A percentile compares a stretch with the other conserved stretches of the same genome.
These are phyloP conservation scores for Misgurnus anguillicaudatus DNA, from an alignment of 2,113 vertebrate species.

Conservation along the genomic window DNA sequence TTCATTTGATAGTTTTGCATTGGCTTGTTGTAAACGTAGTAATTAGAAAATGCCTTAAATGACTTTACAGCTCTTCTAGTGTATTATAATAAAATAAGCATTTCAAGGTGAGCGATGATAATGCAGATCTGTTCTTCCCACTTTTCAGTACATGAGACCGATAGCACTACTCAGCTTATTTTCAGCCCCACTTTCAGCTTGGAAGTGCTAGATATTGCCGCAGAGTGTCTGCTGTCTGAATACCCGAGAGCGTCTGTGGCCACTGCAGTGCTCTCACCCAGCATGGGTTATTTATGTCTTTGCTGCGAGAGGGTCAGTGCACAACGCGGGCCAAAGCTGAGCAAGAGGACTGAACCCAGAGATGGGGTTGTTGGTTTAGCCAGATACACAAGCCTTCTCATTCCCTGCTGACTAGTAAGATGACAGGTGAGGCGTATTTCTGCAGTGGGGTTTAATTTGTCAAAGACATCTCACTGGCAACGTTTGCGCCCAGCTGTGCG, in stretches of 20 bases:
- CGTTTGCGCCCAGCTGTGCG: slow-evolving; percentile 16
- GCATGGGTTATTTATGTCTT: slow-evolving; percentile 69
- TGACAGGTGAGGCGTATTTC: slow-evolving; percentile 9
- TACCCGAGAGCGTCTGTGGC: slow-evolving; percentile 62
- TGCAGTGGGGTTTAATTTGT: slow-evolving; percentile 52
- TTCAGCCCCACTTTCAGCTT: slow-evolving; percentile 56
- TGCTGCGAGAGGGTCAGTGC: slow-evolving; percentile 54
- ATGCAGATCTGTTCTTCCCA: slow-evolving; percentile 31
- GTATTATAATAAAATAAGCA: slow-evolving; percentile 32
- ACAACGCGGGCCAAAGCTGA: slow-evolving; percentile 33
- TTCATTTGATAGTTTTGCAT: no score
- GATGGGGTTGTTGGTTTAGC: slow-evolving; percentile 40
- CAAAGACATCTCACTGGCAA: slow-evolving; percentile 40
- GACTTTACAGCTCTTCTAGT: slow-evolving; percentile 10
- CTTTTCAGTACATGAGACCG: slow-evolving; percentile 36
- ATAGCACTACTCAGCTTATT: slow-evolving; percentile 48
- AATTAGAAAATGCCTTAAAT: no score
- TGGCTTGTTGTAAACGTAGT: no score
- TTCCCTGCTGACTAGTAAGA: slow-evolving; percentile 16
- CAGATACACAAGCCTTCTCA: slow-evolving; percentile 14
- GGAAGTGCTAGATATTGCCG: slow-evolving; percentile 59
- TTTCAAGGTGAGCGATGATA: slow-evolving; percentile 41
- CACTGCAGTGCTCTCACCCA: slow-evolving; percentile 51
- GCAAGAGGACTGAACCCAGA: slow-evolving; percentile 29
- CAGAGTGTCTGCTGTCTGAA: slow-evolving; percentile 61